phyloP scores from a whole-genome alignment of 2,888 invertebrate species.

The Synergus japonicus region DNA sequence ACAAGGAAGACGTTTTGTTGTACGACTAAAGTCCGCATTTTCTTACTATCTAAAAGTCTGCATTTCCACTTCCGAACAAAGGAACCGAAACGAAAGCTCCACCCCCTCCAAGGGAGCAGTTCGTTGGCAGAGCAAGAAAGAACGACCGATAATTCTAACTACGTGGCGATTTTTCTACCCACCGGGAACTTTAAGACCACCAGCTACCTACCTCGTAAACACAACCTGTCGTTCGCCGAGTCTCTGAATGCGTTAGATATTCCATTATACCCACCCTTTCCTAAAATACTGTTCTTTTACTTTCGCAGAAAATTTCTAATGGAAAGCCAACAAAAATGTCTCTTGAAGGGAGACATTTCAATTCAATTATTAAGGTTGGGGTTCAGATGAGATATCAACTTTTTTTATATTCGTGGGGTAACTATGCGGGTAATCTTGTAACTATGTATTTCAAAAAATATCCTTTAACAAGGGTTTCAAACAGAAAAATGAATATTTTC shows the following conservation, averaged over 20 bases:
- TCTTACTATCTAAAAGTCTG: slow-evolving; percentile 11
- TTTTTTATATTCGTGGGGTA: too few species aligned
- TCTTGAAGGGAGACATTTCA: neutral
- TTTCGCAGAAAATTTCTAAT: neutral
- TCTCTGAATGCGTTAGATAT: slow-evolving; percentile 32
- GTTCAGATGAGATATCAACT: neutral
- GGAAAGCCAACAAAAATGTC: slow-evolving; percentile 17
- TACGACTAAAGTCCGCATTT: slow-evolving; percentile 11
- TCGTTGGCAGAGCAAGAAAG: slow-evolving; percentile 54
- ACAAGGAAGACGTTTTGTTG: slow-evolving; percentile 21
- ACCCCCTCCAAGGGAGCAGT: neutral
- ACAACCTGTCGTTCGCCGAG: slow-evolving; percentile 29
- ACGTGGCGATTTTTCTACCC: slow-evolving; percentile 54
- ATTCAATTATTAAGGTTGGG: neutral
- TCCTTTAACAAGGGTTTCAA: too few species aligned
- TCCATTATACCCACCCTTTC: slow-evolving; percentile 21
- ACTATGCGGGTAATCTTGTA: too few species aligned
- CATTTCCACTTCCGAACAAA: slow-evolving; percentile 6
- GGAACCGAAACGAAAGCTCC: neutral
- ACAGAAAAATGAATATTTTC: too few species aligned
- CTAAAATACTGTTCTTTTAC: slow-evolving; percentile 15
- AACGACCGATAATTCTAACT: slow-evolving; percentile 41
- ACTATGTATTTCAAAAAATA: too few species aligned
- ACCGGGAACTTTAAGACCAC: slow-evolving; percentile 49
- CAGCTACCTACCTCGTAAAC: slow-evolving; percentile 35